phyloP scores from a whole-genome alignment of 2,797 vertebrate genomes.

The Trachops cirrhosus region DNA sequence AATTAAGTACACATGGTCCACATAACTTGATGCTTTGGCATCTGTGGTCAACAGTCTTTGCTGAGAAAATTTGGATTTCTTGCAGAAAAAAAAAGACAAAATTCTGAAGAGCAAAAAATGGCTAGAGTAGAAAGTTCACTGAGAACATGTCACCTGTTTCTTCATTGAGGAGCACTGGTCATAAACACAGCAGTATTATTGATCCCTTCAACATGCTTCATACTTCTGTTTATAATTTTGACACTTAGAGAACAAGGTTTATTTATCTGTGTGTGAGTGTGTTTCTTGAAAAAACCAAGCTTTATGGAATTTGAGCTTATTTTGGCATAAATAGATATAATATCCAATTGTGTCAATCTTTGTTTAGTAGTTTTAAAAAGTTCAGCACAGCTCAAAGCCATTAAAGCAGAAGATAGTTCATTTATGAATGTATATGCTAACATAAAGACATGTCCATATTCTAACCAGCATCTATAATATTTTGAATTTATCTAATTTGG shows the following conservation, averaged over 20 bases:
- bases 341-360: neutral
- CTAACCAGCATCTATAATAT: neutral
- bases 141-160: constrained; percentile 34
- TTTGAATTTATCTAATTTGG: neutral
- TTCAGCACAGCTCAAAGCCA: neutral
- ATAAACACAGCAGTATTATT: constrained; percentile 59
- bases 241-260: constrained; percentile 53
- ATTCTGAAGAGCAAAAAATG: constrained; percentile 43
- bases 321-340: neutral
- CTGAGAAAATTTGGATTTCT: constrained; percentile 24
- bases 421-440: neutral
- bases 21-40: neutral
- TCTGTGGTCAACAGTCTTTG: neutral
- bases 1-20: neutral
- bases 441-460: neutral
- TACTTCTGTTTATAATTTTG: constrained; percentile 41
- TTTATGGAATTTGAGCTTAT: neutral
- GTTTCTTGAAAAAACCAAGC: neutral
- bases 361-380: neutral
- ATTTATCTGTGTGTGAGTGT: neutral
- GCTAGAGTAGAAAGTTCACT: neutral
- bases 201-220: neutral
- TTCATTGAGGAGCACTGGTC: neutral
- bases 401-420: neutral
- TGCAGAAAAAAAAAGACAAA: neutral